phyloP scores from a whole-genome alignment of 1,140 invertebrate species.

The Trichonephila inaurata region DNA sequence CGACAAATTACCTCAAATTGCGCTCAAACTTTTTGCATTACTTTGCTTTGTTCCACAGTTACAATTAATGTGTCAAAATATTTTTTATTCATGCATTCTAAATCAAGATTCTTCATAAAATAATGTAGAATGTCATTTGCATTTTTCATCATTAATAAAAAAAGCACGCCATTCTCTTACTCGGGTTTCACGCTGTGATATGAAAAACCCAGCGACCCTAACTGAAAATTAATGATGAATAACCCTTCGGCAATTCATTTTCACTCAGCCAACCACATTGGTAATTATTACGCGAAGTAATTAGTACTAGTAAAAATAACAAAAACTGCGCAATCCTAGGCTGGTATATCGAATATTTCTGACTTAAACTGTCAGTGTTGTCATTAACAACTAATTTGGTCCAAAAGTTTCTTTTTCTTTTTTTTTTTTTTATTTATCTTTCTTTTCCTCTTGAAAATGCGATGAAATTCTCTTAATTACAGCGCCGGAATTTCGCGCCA shows the following conservation, averaged over 20 bases:
- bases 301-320: neutral
- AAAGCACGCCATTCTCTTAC: neutral
- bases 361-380: slow-evolving; percentile 36
- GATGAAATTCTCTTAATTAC: slow-evolving; percentile 48
- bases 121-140: slow-evolving; percentile 2
- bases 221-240: slow-evolving; percentile 32
- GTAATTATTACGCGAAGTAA: slow-evolving; percentile 49
- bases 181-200: neutral
- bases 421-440: neutral
- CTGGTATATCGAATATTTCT: neutral
- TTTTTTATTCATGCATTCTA: neutral
- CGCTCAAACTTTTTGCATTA: neutral
- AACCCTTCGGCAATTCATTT: slow-evolving; percentile 34
- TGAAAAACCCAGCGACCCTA: neutral
- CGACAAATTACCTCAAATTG: too few species aligned
- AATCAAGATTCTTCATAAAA: slow-evolving; percentile 19
- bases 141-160: neutral
- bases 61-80: neutral
- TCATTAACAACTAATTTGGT: slow-evolving; percentile 62
- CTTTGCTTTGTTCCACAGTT: neutral
- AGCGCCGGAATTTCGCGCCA: neutral
- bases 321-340: slow-evolving; percentile 8
- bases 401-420: neutral
- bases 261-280: slow-evolving; percentile 16
- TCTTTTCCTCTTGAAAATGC: neutral